Evolutionary conservation across 2,113 vertebrate genomes (phyloP), one percentile per base, ranked within the genome.

Genomic region (Sardina pilchardus): DNA sequence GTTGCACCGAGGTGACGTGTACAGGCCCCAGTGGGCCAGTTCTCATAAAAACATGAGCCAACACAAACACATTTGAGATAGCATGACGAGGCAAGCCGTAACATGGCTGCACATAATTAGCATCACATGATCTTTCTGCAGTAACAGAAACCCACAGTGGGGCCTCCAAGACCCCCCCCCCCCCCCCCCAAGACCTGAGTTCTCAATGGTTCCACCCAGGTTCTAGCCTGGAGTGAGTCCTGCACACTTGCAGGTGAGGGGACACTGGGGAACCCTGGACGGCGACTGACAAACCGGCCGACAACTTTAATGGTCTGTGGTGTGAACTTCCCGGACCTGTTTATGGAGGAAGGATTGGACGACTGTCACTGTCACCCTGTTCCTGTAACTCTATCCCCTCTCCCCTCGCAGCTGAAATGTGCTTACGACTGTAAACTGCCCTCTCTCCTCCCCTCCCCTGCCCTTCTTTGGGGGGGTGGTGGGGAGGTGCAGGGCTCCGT

Each of bases 361-460:
- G 86, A 81, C 34, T 67, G 71, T 89, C 87, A n/a, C 86, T 71
- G 44, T 81, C 89, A 84, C 86, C 83, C 82, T 90, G 90, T 90
- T 82, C 88, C 89, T 92, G 94, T 93, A 95, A 95, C 88, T 59
- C 81, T 90, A 94, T 85, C 88, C 90, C 43, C 78, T 84, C 67
- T 84, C 86, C 85, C 82, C 81, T 81, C 83, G 88, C 88, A 90
- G 89, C 81, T 88, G 90, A 93, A 94, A 94, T 94, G 92, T 94
- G 94, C 93, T 94, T 94, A 94, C 93, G 91, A 84, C 87, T 90
- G 87, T 91, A 89, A 92, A 87, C 87, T 86, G 86, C 47, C 81
- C 85, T 90, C 89, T 71, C 84, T 81, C 88, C 87, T 87, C 89
- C 83, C 88, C 87, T 87, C 89, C 83, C 83, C 83, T 91, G 88